Conservation (phyloP, 2,888 invertebrate species). For the Lasius fuliginosus region DNA sequence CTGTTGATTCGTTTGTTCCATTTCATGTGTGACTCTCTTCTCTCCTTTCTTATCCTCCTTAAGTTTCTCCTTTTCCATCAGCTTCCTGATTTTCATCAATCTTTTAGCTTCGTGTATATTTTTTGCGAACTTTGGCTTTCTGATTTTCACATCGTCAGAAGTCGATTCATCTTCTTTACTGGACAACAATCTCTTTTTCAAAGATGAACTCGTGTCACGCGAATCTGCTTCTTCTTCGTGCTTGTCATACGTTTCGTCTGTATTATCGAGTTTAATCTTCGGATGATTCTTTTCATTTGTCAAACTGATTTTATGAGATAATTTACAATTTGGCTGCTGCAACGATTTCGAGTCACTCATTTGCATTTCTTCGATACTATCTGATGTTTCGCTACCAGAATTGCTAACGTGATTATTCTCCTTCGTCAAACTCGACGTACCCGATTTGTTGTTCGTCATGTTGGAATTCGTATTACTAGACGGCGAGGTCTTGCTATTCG, state of each 20-base stretch:
- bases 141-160: constrained; percentile 85
- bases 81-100: constrained; percentile 90
- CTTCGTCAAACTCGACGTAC: constrained; percentile 86
- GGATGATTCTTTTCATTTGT: constrained; percentile 8
- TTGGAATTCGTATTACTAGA: constrained; percentile 72
- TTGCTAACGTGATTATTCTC: constrained; percentile 88
- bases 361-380: constrained; percentile 80
- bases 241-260: constrained; percentile 34
- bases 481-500: constrained; percentile 85
- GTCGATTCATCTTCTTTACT: constrained; percentile 64
- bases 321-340: constrained; percentile 58
- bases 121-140: constrained; percentile 91
- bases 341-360: constrained; percentile 67
- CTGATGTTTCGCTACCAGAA: constrained; percentile 82
- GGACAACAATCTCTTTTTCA: constrained; percentile 82
- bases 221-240: constrained; percentile 37
- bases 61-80: constrained; percentile 89
- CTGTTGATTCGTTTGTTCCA: constrained; percentile 53
- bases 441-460: constrained; percentile 64
- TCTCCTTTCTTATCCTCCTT: constrained; percentile 87
- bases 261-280: not conserved
- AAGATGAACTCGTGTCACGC: constrained; percentile 77
- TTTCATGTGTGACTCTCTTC: constrained; percentile 54
- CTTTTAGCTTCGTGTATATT: constrained; percentile 90
- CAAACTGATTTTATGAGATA: not conserved